A percentile compares a stretch with the other conserved stretches of the same genome.
Conservation (phyloP, 2,797 vertebrate species). For the Gymnodraco acuticeps region DNA sequence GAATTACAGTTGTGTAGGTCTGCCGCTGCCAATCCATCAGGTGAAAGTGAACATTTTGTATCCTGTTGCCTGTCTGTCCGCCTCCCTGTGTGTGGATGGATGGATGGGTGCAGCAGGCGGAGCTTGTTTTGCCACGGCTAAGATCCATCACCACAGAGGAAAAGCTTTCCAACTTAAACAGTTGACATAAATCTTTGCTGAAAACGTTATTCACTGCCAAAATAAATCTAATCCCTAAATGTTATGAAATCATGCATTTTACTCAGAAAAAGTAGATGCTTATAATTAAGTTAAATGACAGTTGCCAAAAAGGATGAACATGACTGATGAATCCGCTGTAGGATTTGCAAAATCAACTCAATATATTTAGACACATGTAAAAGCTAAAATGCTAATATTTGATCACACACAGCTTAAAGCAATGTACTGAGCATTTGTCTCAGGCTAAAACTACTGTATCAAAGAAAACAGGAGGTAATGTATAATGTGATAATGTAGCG, state of each 20-base stretch:
- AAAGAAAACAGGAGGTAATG: neutral
- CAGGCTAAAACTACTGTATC: constrained; percentile 1
- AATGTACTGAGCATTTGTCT: no score
- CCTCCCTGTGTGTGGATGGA: constrained; percentile 13
- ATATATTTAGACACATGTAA: constrained; percentile 28
- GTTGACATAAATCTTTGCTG: constrained; percentile 11
- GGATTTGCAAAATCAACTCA: constrained; percentile 1
- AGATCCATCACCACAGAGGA: constrained; percentile 44
- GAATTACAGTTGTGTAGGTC: constrained; percentile 36
- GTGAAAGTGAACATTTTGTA: constrained; percentile 41
- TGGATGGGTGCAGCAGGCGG: constrained; percentile 31
- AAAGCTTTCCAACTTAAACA: neutral
- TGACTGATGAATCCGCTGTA: neutral
- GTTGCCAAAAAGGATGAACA: neutral
- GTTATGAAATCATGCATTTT: neutral
- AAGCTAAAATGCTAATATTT: neutral
- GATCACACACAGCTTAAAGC: no score
- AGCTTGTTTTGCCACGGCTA: constrained; percentile 30
- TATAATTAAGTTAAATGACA: neutral
- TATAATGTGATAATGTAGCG: constrained; percentile 27
- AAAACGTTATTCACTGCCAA: neutral
- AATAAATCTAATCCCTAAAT: constrained; percentile 4
- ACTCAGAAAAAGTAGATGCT: neutral
- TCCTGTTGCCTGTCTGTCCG: constrained; percentile 26
- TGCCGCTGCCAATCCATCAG: constrained; percentile 46